Base-by-base conservation (phyloP, 2,797 vertebrate species). In the Simalia tracyae region DNA sequence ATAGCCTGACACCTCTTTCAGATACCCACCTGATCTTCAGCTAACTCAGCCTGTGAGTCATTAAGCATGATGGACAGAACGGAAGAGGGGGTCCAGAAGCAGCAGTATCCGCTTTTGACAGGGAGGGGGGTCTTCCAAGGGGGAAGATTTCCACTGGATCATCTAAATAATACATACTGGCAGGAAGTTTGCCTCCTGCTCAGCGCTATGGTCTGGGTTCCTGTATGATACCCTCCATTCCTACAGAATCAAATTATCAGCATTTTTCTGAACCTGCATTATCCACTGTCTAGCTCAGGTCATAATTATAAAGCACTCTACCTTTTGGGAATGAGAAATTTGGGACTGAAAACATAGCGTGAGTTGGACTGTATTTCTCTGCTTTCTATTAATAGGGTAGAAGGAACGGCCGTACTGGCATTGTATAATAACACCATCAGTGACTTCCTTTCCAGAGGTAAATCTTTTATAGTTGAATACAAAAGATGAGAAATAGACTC, bases 401-500 rank as follows among this genome's bases (percentile, higher is more conserved):
- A 61, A n/a, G 64, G 42, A 46, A 11, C 50, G 28, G 42, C 68
- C 19, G 1, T 2, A 90, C 76, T 93, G 64, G 28, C 9, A 46
- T 93, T 9, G 9, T 7, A 22, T 12, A 42, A 66, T 94, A 89
- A 42, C 28, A 92, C 90, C 31, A 87, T 17, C 31, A 86, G 46
- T 61, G 42, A 86, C 64, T 95, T 91, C 86, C 4, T 93, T 95
- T 95, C 86, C 76, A 81, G 90, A 94, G 26, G 91, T 57, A 92
- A 92, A 88, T 84, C 59, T 86, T 84, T 66, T 84, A 63, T 85
- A 90, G 60, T 63, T 28, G 88, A 24, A 12, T 86, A 86, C 50
- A 93, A 92, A 92, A 90, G 59, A 60, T 19, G 91, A 57, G 0
- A 0, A 46, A 86, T 22, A 14, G 26, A 56, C 5, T 94, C 26